phyloP scores from a whole-genome alignment of 1,140 invertebrate species.

The Saccostrea cuccullata region DNA sequence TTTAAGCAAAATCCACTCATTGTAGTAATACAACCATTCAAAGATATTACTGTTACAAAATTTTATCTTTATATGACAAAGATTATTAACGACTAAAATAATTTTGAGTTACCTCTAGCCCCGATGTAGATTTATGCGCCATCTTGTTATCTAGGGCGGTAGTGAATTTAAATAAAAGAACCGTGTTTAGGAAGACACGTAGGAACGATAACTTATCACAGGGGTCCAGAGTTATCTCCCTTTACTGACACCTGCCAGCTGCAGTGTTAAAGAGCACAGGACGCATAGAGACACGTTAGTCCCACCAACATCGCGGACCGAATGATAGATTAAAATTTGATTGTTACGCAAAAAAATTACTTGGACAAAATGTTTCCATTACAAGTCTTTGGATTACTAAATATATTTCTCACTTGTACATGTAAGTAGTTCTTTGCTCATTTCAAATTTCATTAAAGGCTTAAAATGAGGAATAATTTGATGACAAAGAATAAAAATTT shows the following conservation, averaged over 20 bases:
- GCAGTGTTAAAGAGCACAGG: not conserved
- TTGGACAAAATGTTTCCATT: not conserved
- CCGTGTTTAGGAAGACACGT: not conserved
- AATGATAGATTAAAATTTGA: not conserved
- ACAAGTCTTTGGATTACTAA: not conserved
- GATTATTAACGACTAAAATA: too few species aligned
- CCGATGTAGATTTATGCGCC: too few species aligned
- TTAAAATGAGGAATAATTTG: rapidly evolving
- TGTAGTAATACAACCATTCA: too few species aligned
- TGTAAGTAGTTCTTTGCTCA: not conserved
- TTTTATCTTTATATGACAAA: too few species aligned
- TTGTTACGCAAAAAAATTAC: not conserved
- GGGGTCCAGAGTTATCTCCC: not conserved
- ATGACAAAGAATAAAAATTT: not conserved
- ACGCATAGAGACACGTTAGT: not conserved
- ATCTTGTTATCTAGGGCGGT: too few species aligned
- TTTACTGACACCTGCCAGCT: not conserved
- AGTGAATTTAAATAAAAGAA: too few species aligned
- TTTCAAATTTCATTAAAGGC: too few species aligned
- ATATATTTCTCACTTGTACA: not conserved
- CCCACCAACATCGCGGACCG: not conserved
- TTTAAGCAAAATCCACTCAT: too few species aligned
- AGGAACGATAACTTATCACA: conserved; percentile 10
- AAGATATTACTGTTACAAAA: too few species aligned
- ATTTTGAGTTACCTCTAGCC: too few species aligned